Percentiles rank a stretch among this genome's conserved stretches.
These are phyloP conservation scores for Paedocypris micromegethes DNA, from an alignment of 2,797 vertebrate species.

Conservation along the genomic window DNA sequence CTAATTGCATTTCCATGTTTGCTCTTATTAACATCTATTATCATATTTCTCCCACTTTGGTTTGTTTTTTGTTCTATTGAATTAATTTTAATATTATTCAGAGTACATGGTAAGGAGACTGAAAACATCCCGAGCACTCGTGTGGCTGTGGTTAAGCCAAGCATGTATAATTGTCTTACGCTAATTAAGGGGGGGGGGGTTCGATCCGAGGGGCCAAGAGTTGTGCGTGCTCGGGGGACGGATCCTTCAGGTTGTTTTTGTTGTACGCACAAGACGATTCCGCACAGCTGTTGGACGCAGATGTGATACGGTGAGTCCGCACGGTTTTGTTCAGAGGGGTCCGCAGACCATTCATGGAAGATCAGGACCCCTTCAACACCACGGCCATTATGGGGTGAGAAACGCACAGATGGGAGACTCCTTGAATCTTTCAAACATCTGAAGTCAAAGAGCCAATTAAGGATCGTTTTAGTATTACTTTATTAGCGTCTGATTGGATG, in stretches of 20 bases:
- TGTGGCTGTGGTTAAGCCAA: slow-evolving; percentile 74
- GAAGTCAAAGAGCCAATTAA: too few species aligned
- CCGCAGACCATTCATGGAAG: slow-evolving; percentile 16
- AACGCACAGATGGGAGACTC: too few species aligned
- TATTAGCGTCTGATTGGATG: too few species aligned
- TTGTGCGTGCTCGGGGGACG: slow-evolving; percentile 47
- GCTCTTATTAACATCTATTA: slow-evolving; percentile 51
- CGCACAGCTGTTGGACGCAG: slow-evolving; percentile 61
- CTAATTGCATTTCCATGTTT: slow-evolving; percentile 53
- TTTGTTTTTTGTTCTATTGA: slow-evolving; percentile 34
- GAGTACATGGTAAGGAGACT: slow-evolving; percentile 49
- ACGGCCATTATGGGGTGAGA: too few species aligned
- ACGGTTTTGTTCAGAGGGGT: slow-evolving; percentile 12
- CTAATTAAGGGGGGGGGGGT: slow-evolving; percentile 65
- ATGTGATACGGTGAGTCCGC: slow-evolving; percentile 51
- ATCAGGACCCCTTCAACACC: slow-evolving; percentile 7
- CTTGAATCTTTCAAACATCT: too few species aligned
- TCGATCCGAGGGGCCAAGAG: slow-evolving; percentile 52
- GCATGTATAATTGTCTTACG: slow-evolving; percentile 77
- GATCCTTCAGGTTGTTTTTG: slow-evolving; percentile 55
- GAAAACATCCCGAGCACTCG: slow-evolving; percentile 57
- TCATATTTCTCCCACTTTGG: slow-evolving; percentile 27
- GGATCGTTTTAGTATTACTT: too few species aligned
- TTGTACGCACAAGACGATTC: slow-evolving; percentile 53
- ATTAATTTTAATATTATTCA: slow-evolving; percentile 59